A percentile compares a stretch with the other conserved stretches of the same genome.
Conservation (phyloP, 2,113 vertebrate genomes). For the Drymodes brunneopygia region DNA sequence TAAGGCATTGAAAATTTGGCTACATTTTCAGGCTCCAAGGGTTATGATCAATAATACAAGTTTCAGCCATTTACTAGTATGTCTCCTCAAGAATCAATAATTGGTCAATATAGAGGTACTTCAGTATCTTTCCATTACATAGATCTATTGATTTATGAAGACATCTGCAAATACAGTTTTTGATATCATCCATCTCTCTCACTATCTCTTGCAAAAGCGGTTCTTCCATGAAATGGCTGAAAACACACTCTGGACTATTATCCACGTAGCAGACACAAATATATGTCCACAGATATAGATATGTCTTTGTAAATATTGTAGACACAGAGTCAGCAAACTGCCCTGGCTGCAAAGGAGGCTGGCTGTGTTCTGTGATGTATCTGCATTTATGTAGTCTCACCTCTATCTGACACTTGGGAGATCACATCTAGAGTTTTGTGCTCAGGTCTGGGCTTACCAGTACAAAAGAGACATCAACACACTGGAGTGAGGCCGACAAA, state of each 20-base stretch:
- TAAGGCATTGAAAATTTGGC: background rate
- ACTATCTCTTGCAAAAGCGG: fast-evolving
- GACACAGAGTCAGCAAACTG: background rate
- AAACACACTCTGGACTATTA: background rate
- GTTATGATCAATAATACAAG: background rate
- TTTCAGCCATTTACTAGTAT: background rate
- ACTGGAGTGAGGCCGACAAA: background rate
- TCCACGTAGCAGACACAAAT: background rate
- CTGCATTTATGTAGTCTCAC: background rate
- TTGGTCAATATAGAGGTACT: background rate
- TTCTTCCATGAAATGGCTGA: background rate
- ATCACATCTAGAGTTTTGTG: background rate
- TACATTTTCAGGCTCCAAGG: background rate
- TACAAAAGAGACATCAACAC: background rate
- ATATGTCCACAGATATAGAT: background rate
- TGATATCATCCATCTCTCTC: background rate
- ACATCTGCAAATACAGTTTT: background rate
- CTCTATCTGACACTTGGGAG: background rate
- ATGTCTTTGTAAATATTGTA: background rate
- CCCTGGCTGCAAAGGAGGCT: background rate
- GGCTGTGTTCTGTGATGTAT: background rate
- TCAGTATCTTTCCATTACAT: background rate
- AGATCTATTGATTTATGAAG: background rate
- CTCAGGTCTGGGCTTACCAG: background rate
- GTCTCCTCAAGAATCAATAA: background rate